These are phyloP conservation scores for Pachyuromys duprasi DNA, from an alignment of 2,797 vertebrate genomes.

Conservation along the genomic window DNA sequence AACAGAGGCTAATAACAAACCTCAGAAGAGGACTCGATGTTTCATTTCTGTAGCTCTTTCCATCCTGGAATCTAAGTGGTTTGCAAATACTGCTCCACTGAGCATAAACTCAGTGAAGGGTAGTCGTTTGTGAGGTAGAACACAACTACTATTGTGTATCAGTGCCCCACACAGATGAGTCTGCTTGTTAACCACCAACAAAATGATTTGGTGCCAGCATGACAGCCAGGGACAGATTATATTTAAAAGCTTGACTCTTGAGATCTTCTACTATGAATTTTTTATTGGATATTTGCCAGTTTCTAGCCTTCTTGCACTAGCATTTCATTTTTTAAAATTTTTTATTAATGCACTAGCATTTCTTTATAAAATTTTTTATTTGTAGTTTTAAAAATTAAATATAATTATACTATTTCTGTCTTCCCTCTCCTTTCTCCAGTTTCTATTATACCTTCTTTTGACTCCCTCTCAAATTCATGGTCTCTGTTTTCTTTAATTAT, in stretches of 20 bases:
- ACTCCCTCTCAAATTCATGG: neutral
- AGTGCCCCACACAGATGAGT: neutral
- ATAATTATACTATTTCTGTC: neutral
- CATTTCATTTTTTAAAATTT: constrained; percentile 27
- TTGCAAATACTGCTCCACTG: constrained; percentile 80
- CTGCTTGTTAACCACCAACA: constrained; percentile 6
- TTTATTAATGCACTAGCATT: constrained; percentile 32
- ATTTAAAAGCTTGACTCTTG: neutral
- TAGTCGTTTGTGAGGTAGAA: constrained; percentile 72
- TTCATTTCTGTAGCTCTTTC: constrained; percentile 81
- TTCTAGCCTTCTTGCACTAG: constrained; percentile 27
- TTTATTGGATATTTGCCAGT: constrained; percentile 44
- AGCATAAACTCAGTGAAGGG: constrained; percentile 73
- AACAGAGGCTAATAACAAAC: constrained; percentile 77
- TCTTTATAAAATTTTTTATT: neutral
- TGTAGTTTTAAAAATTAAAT: neutral
- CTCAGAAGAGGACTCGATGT: constrained; percentile 77
- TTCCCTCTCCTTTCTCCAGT: neutral
- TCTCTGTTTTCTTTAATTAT: neutral
- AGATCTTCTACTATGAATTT: neutral
- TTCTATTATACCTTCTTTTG: neutral
- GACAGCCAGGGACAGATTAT: neutral
- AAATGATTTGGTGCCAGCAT: neutral
- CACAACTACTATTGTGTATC: constrained; percentile 64
- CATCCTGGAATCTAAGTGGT: constrained; percentile 81